Percentiles rank a stretch among this genome's conserved stretches.
phyloP scores from a whole-genome alignment of 2,113 vertebrate genomes.

The Rallus limicola region DNA sequence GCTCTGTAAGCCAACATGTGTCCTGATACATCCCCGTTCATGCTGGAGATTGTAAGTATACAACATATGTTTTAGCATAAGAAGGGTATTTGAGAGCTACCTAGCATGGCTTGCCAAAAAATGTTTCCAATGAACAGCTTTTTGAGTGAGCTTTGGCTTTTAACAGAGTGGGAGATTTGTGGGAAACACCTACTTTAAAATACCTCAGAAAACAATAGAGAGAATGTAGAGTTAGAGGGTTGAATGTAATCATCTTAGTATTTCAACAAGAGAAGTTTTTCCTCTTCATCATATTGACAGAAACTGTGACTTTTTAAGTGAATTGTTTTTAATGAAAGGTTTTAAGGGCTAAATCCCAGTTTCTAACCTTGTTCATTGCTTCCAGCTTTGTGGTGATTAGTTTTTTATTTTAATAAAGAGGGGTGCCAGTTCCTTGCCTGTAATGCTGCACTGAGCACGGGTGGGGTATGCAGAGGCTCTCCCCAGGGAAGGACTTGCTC shows the following conservation, averaged over 20 bases:
- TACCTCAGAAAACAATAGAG: neutral
- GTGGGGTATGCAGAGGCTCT: neutral
- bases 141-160: neutral
- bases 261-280: neutral
- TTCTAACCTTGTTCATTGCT: neutral
- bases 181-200: neutral
- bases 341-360: neutral
- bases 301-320: neutral
- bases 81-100: neutral
- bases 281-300: neutral
- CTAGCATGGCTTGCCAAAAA: neutral
- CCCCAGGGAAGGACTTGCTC: neutral
- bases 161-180: neutral
- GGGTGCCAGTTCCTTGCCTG: neutral
- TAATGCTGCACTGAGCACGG: accelerated
- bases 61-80: neutral
- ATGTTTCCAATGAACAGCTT: neutral
- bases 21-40: neutral
- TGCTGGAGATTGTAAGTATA: neutral
- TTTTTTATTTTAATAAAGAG: neutral
- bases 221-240: neutral
- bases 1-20: neutral
- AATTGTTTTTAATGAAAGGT: neutral
- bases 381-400: neutral
- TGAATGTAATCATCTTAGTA: neutral